phyloP scores from a whole-genome alignment of 2,888 invertebrate genomes.

The Archaeoteleia sp. region DNA sequence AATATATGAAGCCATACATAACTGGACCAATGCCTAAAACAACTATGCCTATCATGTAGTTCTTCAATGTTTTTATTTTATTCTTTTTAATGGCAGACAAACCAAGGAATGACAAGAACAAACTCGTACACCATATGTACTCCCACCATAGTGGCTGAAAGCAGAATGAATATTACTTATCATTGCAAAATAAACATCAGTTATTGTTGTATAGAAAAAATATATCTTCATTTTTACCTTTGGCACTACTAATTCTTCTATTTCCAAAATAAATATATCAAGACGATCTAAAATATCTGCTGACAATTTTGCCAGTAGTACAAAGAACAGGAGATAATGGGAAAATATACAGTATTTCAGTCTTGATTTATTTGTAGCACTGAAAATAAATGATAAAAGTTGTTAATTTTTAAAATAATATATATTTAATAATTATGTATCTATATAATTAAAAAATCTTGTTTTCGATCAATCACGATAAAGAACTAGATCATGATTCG shows the following conservation, averaged over 20 bases:
- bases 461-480: too few species aligned
- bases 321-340: constrained; percentile 91
- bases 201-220: constrained; percentile 6
- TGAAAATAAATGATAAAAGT: constrained; percentile 76
- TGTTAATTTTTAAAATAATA: too few species aligned
- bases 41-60: constrained; percentile 87
- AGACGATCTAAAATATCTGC: constrained; percentile 94
- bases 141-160: constrained; percentile 93
- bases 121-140: constrained; percentile 92
- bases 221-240: constrained; percentile 76
- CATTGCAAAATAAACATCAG: background rate
- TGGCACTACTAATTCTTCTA: constrained; percentile 94
- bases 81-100: constrained; percentile 91
- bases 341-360: constrained; percentile 96
- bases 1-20: constrained; percentile 87
- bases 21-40: constrained; percentile 88
- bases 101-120: constrained; percentile 89
- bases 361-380: constrained; percentile 96
- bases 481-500: too few species aligned
- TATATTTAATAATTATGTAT: too few species aligned
- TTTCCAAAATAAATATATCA: constrained; percentile 94
- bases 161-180: constrained; percentile 24
- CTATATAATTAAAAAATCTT: too few species aligned
- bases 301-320: constrained; percentile 93
- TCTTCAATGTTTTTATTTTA: constrained; percentile 83